Base-by-base conservation (phyloP, 2,888 invertebrate genomes). In the Latheticus oryzae region DNA sequence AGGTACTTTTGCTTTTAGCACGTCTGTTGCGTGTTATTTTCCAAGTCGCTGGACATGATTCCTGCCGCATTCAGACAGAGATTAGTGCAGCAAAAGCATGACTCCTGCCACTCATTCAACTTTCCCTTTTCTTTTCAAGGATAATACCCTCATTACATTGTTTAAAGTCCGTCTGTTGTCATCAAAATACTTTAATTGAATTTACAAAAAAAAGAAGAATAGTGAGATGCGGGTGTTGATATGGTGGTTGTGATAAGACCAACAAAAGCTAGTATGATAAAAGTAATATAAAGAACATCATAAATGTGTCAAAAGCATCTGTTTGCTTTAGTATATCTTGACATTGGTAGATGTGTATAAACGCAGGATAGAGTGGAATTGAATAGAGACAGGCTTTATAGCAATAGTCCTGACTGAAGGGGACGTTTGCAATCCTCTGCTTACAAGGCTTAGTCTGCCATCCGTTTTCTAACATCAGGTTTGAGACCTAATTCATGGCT, bases 31-130 rank as follows among this genome's bases (percentile, higher is more conserved):
- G 79, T 81, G 82, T 83, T 80, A 82, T 83, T 83, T 83, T 83
- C 83, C 83, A 78, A 79, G 78, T 80, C 81, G 81, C 78, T 83
- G 81, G 82, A 81, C 82, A 74, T 80, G 81, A 82, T 81, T 81
- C 80, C 75, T 68, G 73, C 64, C 61, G 64, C 70, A 73, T 73
- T 76, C 74, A 73, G 68, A 68, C 71, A 70, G 67, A 74, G 77
- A 76, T 76, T 76, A 77, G 74, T 67, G 70, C 68, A 67, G 71
- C 65, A 71, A 67, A 60, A 69, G 74, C 69, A 71, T 73, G 73
- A 74, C 73, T 75, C 73, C 73, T 74, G 74, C 72, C 76, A 74
- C 74, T 75, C n/a, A n/a, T n/a, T n/a, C 74, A 67, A 55, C 66
- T 57, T 60, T 53, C 62, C 61, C 55, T 54, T 47, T 52, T 53